These are phyloP conservation scores for Ctenoplectra terminalis DNA, from an alignment of 1,140 invertebrate genomes.

Conservation along the genomic window DNA sequence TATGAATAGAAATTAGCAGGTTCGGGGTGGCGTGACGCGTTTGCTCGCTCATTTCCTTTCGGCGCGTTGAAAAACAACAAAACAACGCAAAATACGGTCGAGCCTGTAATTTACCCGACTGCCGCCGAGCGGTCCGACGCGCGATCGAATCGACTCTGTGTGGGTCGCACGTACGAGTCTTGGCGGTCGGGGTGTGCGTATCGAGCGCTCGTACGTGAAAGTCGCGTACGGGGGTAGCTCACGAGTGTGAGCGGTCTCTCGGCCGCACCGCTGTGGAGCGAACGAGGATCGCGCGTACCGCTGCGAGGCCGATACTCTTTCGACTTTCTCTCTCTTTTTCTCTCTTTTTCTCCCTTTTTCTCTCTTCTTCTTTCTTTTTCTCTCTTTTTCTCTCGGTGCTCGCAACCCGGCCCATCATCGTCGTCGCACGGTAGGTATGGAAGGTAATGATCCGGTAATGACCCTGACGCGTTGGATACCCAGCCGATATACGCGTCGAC, in stretches of 20 bases:
- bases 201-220: slow-evolving; percentile 5
- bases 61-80: slow-evolving; percentile 84
- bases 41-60: slow-evolving; percentile 84
- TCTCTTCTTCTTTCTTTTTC: too few species aligned
- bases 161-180: background rate
- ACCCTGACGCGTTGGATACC: slow-evolving; percentile 78
- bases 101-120: slow-evolving; percentile 83
- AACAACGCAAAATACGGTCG: slow-evolving; percentile 81
- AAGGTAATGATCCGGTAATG: slow-evolving; percentile 82
- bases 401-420: slow-evolving; percentile 69
- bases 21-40: slow-evolving; percentile 84
- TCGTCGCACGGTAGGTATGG: slow-evolving; percentile 81
- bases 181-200: background rate
- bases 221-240: slow-evolving; percentile 51
- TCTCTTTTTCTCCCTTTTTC: too few species aligned
- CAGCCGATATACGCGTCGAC: slow-evolving; percentile 37
- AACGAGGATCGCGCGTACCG: slow-evolving; percentile 21
- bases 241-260: slow-evolving; percentile 13
- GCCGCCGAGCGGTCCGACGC: slow-evolving; percentile 77
- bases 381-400: slow-evolving; percentile 50
- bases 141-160: slow-evolving; percentile 49
- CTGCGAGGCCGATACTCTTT: slow-evolving; percentile 16
- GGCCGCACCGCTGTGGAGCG: slow-evolving; percentile 8
- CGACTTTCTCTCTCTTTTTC: too few species aligned
- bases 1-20: slow-evolving; percentile 84